Evolutionary conservation across 2,797 vertebrate species (phyloP).

Genomic region (Ptychobarbus kaznakovi): DNA sequence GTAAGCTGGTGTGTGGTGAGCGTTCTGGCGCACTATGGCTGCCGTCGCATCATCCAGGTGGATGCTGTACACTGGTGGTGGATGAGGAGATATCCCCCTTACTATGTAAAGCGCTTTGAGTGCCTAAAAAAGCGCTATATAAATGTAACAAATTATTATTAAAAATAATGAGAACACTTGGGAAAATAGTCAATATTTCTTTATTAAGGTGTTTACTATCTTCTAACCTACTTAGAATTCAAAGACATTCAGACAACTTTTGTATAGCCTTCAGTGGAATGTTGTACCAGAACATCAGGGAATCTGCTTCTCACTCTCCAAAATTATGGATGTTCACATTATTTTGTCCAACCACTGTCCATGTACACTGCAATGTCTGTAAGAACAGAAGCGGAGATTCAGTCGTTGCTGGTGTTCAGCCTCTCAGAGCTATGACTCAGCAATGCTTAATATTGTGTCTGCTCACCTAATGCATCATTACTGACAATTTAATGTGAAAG

Average conservation of each 20-base stretch:
- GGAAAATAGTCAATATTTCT: neutral
- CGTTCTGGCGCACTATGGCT: too few relatives aligned
- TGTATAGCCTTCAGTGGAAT: neutral
- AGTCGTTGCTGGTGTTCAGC: neutral
- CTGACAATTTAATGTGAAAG: slow-evolving; percentile 14
- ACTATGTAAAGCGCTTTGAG: too few relatives aligned
- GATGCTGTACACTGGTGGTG: too few relatives aligned
- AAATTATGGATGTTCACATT: neutral
- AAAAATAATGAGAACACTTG: neutral
- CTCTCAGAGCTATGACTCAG: slow-evolving; percentile 34
- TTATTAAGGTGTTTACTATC: neutral
- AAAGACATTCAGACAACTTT: neutral
- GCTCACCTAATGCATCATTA: slow-evolving; percentile 12
- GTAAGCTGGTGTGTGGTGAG: too few relatives aligned
- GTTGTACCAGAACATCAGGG: too few relatives aligned
- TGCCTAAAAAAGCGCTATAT: too few relatives aligned
- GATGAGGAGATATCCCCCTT: too few relatives aligned
- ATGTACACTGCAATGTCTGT: neutral
- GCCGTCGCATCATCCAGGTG: too few relatives aligned
- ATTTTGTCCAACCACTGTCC: neutral
- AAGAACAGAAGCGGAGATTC: neutral
- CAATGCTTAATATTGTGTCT: slow-evolving; percentile 12
- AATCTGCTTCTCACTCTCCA: neutral
- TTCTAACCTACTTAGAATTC: neutral
- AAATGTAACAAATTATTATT: too few relatives aligned